A percentile compares a stretch with the other conserved stretches of the same genome.
Conservation (phyloP, 2,888 invertebrate genomes). For the Agriopis leucophaearia region DNA sequence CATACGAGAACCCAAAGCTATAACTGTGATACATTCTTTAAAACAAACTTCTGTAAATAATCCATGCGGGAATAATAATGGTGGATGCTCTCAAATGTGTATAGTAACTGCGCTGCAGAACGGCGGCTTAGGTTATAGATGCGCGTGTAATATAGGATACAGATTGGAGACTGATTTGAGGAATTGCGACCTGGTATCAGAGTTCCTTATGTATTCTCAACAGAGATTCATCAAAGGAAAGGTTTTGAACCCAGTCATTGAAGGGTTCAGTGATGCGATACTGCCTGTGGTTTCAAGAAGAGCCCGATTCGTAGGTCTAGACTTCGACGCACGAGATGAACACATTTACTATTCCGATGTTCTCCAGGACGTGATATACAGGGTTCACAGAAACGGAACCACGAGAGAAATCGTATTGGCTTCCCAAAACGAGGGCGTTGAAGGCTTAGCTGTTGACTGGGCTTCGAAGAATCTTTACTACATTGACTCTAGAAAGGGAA, state of each 20-base stretch:
- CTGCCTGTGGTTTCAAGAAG: conserved; percentile 96
- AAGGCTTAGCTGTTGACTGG: conserved; percentile 98
- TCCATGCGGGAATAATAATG: conserved; percentile 95
- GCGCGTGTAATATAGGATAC: conserved; percentile 96
- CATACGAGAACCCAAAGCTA: conserved; percentile 93
- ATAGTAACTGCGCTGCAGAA: conserved; percentile 93
- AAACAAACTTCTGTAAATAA: conserved; percentile 92
- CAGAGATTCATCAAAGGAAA: conserved; percentile 98
- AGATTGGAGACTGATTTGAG: conserved; percentile 90
- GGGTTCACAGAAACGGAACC: conserved; percentile 92
- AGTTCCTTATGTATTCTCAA: conserved; percentile 98
- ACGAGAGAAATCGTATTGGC: conserved; percentile 96
- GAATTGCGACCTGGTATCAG: conserved; percentile 93
- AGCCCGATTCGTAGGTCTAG: conserved; percentile 97
- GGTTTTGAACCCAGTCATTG: conserved; percentile 94
- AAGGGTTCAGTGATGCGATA: conserved; percentile 98
- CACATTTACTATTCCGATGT: conserved; percentile 99
- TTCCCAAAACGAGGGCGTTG: conserved; percentile 98
- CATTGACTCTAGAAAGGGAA: conserved; percentile 97
- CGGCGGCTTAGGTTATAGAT: conserved; percentile 93
- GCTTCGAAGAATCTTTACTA: conserved; percentile 97
- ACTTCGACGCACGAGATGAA: conserved; percentile 96
- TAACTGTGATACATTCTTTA: conserved; percentile 93
- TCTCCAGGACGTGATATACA: conserved; percentile 96
- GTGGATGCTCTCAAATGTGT: conserved; percentile 97